Evolutionary conservation across 2,113 vertebrate species (phyloP).

Genomic region (Rynchops niger): DNA sequence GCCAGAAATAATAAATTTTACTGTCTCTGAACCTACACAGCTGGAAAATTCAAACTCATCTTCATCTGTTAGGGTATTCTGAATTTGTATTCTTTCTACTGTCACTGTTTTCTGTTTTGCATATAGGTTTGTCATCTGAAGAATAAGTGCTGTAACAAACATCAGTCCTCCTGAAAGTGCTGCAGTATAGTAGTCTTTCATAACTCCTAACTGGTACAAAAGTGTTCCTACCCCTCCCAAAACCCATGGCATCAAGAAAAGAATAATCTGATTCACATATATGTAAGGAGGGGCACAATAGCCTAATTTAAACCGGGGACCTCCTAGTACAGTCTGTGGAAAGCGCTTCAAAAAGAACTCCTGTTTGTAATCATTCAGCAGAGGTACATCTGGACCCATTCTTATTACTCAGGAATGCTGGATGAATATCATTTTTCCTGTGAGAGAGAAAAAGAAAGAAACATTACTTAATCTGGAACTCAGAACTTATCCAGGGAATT

Average conservation of each 20-base stretch:
- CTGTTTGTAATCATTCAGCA: constrained; percentile 97
- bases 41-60: constrained; percentile 95
- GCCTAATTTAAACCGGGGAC: constrained; percentile 90
- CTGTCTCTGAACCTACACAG: constrained; percentile 89
- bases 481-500: neutral
- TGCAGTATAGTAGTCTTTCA: constrained; percentile 82
- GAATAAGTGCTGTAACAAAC: constrained; percentile 80
- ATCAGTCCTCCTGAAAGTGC: constrained; percentile 88
- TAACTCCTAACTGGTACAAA: constrained; percentile 84
- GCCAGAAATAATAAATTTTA: constrained; percentile 92
- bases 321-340: constrained; percentile 93
- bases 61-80: constrained; percentile 88
- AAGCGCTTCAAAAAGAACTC: constrained; percentile 99
- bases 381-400: constrained; percentile 98
- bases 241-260: constrained; percentile 93
- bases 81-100: constrained; percentile 84
- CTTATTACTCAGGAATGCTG: constrained; percentile 76
- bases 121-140: constrained; percentile 84
- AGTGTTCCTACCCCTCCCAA: constrained; percentile 89
- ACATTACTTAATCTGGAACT: constrained; percentile 11
- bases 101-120: constrained; percentile 79
- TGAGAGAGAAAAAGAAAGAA: neutral
- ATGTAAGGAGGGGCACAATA: constrained; percentile 91
- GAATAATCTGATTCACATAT: constrained; percentile 89
- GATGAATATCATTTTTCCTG: constrained; percentile 74